These are phyloP conservation scores for Metridium senile DNA, from an alignment of 92 coral and sea anemone species.

Conservation along the genomic window DNA sequence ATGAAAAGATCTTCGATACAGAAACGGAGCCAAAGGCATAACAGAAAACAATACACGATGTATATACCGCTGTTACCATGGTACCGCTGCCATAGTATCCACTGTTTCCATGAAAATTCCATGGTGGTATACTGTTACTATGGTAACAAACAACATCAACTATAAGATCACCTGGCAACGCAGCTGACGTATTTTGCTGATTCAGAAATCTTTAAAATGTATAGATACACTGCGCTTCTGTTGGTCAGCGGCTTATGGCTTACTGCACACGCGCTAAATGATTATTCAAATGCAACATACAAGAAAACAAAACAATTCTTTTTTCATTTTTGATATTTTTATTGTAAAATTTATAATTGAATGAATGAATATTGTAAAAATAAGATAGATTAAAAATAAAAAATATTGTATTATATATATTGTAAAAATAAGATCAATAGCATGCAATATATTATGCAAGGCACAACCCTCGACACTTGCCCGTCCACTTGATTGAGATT, in stretches of 20 bases:
- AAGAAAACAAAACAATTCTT: not conserved
- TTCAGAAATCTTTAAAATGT: not conserved
- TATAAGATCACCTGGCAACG: not conserved
- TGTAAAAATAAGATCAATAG: too few species aligned
- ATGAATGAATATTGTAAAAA: not conserved
- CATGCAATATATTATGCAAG: too few species aligned
- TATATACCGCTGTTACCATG: too few species aligned
- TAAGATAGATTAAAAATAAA: too few species aligned
- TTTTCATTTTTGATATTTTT: not conserved
- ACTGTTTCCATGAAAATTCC: constrained; percentile 38
- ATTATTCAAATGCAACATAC: too few species aligned
- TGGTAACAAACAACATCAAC: not conserved
- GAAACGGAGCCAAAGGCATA: constrained; percentile 57
- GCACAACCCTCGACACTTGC: too few species aligned
- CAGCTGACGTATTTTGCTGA: not conserved
- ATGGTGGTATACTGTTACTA: not conserved
- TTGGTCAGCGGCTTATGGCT: not conserved
- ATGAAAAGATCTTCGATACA: constrained; percentile 80
- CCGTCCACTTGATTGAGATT: too few species aligned
- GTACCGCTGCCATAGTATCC: too few species aligned
- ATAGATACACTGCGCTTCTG: not conserved
- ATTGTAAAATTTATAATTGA: not conserved
- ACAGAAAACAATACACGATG: too few species aligned
- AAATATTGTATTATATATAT: not conserved
- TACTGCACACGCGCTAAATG: too few species aligned